phyloP scores from a whole-genome alignment of 1,140 invertebrate species.

The Melipona quadrifasciata region DNA sequence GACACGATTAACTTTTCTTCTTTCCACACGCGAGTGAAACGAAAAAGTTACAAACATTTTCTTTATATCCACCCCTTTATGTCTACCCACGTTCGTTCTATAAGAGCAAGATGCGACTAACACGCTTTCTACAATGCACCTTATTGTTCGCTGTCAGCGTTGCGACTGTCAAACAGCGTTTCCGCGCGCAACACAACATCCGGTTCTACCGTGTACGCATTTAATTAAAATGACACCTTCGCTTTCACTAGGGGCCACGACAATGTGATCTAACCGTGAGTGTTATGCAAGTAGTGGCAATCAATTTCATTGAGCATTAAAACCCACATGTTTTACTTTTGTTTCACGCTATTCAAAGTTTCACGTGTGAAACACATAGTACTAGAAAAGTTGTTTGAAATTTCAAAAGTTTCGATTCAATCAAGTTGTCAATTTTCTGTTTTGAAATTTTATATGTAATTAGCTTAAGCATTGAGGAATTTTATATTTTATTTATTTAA shows the following conservation, averaged over 20 bases:
- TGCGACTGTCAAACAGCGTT: slow-evolving; percentile 1
- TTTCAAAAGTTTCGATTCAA: not conserved
- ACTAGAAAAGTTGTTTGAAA: not conserved
- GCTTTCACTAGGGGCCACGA: not conserved
- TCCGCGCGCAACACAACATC: slow-evolving; percentile 9
- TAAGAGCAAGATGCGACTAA: not conserved
- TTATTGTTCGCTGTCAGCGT: slow-evolving; percentile 10
- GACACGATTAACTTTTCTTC: not conserved
- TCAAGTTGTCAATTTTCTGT: not conserved
- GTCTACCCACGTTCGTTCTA: not conserved
- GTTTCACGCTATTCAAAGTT: not conserved
- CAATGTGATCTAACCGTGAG: not conserved
- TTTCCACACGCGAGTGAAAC: not conserved
- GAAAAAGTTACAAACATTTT: not conserved
- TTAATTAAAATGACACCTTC: slow-evolving; percentile 28
- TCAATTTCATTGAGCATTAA: not conserved
- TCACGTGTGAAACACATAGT: not conserved
- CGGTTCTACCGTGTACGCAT: not conserved
- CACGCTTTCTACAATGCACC: slow-evolving; percentile 11
- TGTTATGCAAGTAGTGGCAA: not conserved
- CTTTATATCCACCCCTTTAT: not conserved
- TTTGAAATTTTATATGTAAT: not conserved
- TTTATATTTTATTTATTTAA: no score
- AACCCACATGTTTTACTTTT: not conserved
- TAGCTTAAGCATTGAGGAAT: not conserved